These are phyloP conservation scores for Pemphigus obesinymphae DNA, from an alignment of 1,140 invertebrate species.

Conservation along the genomic window DNA sequence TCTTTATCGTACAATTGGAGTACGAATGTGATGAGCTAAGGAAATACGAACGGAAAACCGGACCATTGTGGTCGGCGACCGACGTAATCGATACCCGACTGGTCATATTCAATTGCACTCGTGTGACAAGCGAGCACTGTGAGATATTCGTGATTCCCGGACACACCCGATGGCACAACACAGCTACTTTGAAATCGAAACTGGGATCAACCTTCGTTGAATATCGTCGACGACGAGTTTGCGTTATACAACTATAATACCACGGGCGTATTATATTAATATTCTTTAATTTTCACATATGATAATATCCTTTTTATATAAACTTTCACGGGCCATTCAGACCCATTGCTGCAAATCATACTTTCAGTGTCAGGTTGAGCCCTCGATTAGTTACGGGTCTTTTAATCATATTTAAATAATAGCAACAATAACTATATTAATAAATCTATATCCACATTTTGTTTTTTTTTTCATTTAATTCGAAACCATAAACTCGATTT, in stretches of 20 bases:
- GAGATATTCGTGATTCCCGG: constrained; percentile 32
- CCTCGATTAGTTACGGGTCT: no score
- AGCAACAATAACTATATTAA: no score
- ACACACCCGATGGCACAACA: constrained; percentile 22
- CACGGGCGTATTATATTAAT: background rate
- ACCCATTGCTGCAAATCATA: no score
- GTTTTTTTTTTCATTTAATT: no score
- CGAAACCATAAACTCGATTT: no score
- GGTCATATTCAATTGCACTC: constrained; percentile 25
- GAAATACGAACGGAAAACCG: constrained; percentile 19
- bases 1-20: background rate
- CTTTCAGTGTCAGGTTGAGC: no score
- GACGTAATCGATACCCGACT: constrained; percentile 29
- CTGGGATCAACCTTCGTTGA: background rate
- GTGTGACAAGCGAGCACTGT: constrained; percentile 33
- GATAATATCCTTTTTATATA: no score
- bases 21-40: constrained; percentile 16
- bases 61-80: constrained; percentile 13
- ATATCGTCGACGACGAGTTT: background rate
- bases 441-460: no score
- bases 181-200: constrained; percentile 13
- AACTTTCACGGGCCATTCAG: no score
- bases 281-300: background rate
- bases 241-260: no score
- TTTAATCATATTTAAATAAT: no score